Evolutionary conservation across 2,113 vertebrate species (phyloP), one percentile per base, ranked within the genome.

Genomic region (Calonectris borealis): DNA sequence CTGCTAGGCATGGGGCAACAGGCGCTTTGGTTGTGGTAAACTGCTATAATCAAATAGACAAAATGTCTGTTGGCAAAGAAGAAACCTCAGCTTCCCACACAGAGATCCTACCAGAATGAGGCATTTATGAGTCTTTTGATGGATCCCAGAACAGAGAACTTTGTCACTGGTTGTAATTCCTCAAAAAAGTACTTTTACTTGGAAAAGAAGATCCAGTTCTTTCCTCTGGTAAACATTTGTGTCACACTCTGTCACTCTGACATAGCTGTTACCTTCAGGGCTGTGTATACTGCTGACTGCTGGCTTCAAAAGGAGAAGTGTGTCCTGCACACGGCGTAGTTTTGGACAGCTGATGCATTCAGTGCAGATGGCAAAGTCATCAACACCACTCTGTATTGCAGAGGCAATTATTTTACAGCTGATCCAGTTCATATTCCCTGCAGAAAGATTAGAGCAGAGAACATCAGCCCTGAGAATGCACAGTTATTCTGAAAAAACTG

Each of bases 391-490:
- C 68, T 97, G 96, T 3, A 98, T 89, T 16, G 98, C 98, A 69
- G 97, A 98, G 2, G 97, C 96, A 19, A 96, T 34, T 18, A 72
- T 97, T 94, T 98, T 98, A 95, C 98, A 98, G 81, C 91, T 98
- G 60, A 99, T 97, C 99, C 99, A 99, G 87, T 97, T 98, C 83
- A 98, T 96, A 60, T 91, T 98, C 44, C 98, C 99, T 99, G 95
- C 8, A 21, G 88, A 73, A 66, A 62, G n/a, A 2, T 82, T 78
- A 83, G 29, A 61, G 46, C 51, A 80, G 51, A 88, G 38, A 15
- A 78, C 24, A 49, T 38, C 60, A 62, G 18, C 34, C 34, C 69
- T 32, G 46, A 77, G 61, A 20, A 38, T 27, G 26, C 26, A 42
- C 29, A 1, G 4, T 34, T 65, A n/a, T 29, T 21, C 57, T 49